Evolutionary conservation across 2,113 vertebrate species (phyloP).

Genomic region (Ceyx margarethae): DNA sequence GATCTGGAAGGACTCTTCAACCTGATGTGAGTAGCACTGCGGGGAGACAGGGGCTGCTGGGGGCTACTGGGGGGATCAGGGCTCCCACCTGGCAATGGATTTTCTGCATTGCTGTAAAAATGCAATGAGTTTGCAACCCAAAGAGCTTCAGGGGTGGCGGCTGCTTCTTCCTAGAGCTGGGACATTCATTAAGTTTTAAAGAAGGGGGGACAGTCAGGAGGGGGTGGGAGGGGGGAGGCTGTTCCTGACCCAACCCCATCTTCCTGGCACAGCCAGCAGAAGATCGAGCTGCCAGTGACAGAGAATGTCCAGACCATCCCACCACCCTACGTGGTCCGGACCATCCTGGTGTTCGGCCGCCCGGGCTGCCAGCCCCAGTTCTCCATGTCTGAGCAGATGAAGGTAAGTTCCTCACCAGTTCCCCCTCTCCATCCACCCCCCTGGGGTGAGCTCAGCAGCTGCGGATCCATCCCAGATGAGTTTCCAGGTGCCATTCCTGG

Average conservation of each 20-base stretch:
- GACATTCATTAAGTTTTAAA: not conserved
- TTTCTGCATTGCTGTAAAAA: not conserved
- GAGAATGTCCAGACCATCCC: conserved; percentile 93
- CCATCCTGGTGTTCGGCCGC: conserved; percentile 89
- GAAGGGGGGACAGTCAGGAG: not conserved
- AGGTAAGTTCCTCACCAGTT: conserved; percentile 58
- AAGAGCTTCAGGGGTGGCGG: not conserved
- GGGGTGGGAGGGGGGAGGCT: not conserved
- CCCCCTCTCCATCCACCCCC: too few species aligned
- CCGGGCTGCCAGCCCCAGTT: conserved; percentile 85
- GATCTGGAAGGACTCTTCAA: conserved; percentile 94
- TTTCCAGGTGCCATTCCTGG: fast-evolving
- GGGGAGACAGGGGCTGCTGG: too few species aligned
- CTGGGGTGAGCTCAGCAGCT: not conserved
- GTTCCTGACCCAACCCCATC: not conserved
- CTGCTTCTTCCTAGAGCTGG: not conserved
- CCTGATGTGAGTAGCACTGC: conserved; percentile 85
- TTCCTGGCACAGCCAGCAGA: conserved; percentile 79
- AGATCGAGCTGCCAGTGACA: conserved; percentile 88
- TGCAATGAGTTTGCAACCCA: fast-evolving
- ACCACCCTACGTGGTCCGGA: conserved; percentile 88
- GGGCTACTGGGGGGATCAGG: too few species aligned
- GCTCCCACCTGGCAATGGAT: not conserved
- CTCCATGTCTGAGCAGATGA: conserved; percentile 83
- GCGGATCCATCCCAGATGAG: not conserved